A percentile compares a stretch with the other conserved stretches of the same genome.
Evolutionary conservation across 2,797 vertebrate species (phyloP).

Genomic region (Microcaecilia unicolor): DNA sequence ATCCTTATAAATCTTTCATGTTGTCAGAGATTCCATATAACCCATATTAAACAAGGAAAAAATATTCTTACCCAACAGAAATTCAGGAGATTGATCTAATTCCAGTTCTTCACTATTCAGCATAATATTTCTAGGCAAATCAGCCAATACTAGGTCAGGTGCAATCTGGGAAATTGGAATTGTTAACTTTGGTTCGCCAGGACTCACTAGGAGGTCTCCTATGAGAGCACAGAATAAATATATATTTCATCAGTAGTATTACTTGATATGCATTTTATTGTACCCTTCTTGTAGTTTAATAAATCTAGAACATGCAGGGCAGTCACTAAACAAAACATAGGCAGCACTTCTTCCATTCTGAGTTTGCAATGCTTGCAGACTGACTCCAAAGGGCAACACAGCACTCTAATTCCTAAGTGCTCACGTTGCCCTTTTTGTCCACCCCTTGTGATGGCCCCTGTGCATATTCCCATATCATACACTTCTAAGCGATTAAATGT

Average conservation of each 20-base stretch:
- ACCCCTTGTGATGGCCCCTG: not conserved
- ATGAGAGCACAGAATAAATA: not conserved
- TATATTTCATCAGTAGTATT: no score
- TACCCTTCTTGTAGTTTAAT: no score
- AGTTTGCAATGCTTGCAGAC: rapidly evolving
- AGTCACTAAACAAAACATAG: not conserved
- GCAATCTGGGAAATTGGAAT: conserved; percentile 85
- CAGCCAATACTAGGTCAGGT: conserved; percentile 81
- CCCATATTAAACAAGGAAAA: not conserved
- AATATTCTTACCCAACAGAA: conserved; percentile 77
- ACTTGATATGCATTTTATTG: no score
- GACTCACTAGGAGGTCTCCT: conserved; percentile 78
- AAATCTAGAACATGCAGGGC: no score
- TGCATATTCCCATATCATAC: not conserved
- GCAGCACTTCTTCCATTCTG: not conserved
- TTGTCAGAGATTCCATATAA: no score
- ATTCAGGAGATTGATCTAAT: conserved; percentile 73
- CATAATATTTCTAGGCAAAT: conserved; percentile 77
- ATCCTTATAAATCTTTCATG: no score
- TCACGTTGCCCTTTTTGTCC: no score
- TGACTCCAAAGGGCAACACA: no score
- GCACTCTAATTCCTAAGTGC: no score
- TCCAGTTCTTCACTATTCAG: conserved; percentile 73
- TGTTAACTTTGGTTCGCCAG: conserved; percentile 63
- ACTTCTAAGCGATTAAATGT: no score